Evolutionary conservation across 2,888 invertebrate genomes (phyloP), one percentile per base, ranked within the genome.

Genomic region (Machimus atricapillus): DNA sequence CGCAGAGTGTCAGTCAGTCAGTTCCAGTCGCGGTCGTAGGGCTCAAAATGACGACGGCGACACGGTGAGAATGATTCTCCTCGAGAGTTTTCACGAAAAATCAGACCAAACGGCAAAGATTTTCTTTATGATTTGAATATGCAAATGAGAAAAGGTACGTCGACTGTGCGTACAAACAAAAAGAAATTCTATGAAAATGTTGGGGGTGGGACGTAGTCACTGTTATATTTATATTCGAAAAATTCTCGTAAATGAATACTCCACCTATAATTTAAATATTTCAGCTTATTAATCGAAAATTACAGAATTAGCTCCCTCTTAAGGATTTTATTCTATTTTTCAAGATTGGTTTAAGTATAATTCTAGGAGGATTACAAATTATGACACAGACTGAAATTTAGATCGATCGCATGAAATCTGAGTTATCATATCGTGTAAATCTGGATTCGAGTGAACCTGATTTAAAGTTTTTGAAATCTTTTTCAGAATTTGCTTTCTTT

Each of bases 51-150:
- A 52, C n/a, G 19, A 43, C 52, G 27, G 52, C 27, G 23, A n/a
- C 52, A 52, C 27, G 43, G 78, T 78, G 46, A n/a, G 31, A 79
- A 79, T 52, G 52, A 52, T 27, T 56, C 31, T 52, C 9, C 16
- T 31, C 27, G 79, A 27, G 52, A 79, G n/a, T 52, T 79, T 79
- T 52, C 56, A 79, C 31, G 31, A 79, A 52, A 79, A 79, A 79
- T 23, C 76, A 34, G n/a, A 16, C 34, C 31, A 27, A 74, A 74
- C 12, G 27, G 74, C 34, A 12, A 14, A 78, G 79, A 52, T 52
- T 79, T 79, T 56, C 31, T 79, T 27, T 79, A 79, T 79, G 56
- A 79, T 79, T 79, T 79, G 79, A 79, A 79, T 79, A 79, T 56
- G 79, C 56, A 79, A 79, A 79, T 78, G 12, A 16, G 3, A 23